Evolutionary conservation across 2,888 invertebrate genomes (phyloP), one percentile per base, ranked within the genome.

Genomic region (Xanthorhoe designata): DNA sequence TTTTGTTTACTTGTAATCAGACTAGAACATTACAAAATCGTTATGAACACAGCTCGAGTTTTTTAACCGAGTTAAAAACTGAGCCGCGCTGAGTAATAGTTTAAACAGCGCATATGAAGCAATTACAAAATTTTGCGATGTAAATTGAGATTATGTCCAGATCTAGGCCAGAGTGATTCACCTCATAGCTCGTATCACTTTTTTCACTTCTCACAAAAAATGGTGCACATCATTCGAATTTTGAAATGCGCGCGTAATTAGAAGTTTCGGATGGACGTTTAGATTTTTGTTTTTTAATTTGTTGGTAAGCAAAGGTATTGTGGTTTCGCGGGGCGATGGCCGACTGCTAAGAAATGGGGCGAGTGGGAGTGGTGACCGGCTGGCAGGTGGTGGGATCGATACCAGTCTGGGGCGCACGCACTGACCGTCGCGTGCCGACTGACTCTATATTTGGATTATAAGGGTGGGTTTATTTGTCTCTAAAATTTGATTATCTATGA

Each of bases 391-490:
- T 90, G 91, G 90, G 91, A 87, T 92, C 92, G 85, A 88, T 88
- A 86, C 90, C 88, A 88, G 88, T 86, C 85, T 89, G 84, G 87
- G 88, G 87, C 91, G 91, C 90, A 93, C 92, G 92, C 92, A 92
- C 88, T 92, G 91, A 86, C 91, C 92, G 87, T 80, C 80, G 84
- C 82, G 82, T 83, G 82, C 77, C 78, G 71, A 73, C 76, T 74
- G 77, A 77, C 72, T 81, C 86, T 90, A 88, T 88, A 88, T 88
- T 86, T 86, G 84, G 83, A 83, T 69, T 66, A 74, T 79, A 80
- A 72, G 82, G 85, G 85, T 73, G 83, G 78, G 79, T 82, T 71
- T 74, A 71, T 66, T 73, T 77, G 68, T 69, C 73, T 71, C 71
- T 76, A 66, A 75, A 75, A 75, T 65, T 63, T 69, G 66, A 67